Percentiles rank a stretch among this genome's conserved stretches.
Evolutionary conservation across 2,797 vertebrate species (phyloP).

Genomic region (Jordanella pulchra): DNA sequence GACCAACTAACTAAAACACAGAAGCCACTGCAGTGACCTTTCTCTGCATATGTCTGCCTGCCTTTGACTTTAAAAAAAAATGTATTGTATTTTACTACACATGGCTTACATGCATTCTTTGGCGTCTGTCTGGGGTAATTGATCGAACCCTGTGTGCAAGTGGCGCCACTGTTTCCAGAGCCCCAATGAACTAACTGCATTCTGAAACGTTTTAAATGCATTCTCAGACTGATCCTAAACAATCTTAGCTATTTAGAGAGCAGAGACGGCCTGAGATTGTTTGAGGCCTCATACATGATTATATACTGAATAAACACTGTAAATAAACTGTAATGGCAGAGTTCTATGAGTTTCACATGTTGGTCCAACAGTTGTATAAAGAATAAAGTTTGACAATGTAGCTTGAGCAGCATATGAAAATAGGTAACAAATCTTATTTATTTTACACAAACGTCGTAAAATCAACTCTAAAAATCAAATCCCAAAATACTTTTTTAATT

Average conservation of each 20-base stretch:
- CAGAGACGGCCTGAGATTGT: constrained; percentile 18
- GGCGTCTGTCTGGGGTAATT: constrained; percentile 53
- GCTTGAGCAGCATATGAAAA: too few species aligned
- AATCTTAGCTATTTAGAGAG: constrained; percentile 62
- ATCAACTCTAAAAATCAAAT: not conserved
- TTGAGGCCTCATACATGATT: not conserved
- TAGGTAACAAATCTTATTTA: not conserved
- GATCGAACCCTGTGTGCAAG: constrained; percentile 38
- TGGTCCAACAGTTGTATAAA: not conserved
- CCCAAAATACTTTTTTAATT: not conserved
- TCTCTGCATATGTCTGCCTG: constrained; percentile 19
- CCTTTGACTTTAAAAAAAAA: constrained; percentile 1
- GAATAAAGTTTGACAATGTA: too few species aligned
- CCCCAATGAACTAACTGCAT: constrained; percentile 37
- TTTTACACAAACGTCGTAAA: not conserved
- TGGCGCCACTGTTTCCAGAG: constrained; percentile 61
- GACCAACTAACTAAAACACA: constrained; percentile 45
- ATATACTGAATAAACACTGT: not conserved
- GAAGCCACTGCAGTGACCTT: constrained; percentile 40
- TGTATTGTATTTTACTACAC: constrained; percentile 31
- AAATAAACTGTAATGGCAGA: not conserved
- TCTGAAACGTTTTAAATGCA: constrained; percentile 61
- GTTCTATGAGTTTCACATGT: not conserved
- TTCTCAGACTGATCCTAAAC: constrained; percentile 73
- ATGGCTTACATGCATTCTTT: constrained; percentile 51